These are phyloP conservation scores for Didymodactylos carnosus DNA, from an alignment of 2,888 invertebrate genomes.

Conservation along the genomic window DNA sequence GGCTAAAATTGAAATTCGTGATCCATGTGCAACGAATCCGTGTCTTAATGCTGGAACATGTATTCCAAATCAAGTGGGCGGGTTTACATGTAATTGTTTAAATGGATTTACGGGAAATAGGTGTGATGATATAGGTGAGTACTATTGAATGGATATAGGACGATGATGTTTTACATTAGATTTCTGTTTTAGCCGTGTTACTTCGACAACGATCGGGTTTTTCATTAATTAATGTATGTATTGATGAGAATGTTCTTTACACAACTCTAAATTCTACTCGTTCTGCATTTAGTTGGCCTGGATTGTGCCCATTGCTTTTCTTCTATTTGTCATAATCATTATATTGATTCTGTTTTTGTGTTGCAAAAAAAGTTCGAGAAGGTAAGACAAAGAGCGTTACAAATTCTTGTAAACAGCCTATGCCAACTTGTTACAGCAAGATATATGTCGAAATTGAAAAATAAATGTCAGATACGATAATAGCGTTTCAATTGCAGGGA, in stretches of 20 bases:
- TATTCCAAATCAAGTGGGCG: slow-evolving; percentile 2
- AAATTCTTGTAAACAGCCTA: too few relatives aligned
- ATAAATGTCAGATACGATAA: too few relatives aligned
- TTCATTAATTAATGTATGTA: not conserved
- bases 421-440: too few relatives aligned
- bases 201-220: not conserved
- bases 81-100: slow-evolving; percentile 15
- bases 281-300: not conserved
- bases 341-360: not conserved
- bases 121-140: slow-evolving; percentile 15
- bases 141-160: not conserved
- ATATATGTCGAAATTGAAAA: too few relatives aligned
- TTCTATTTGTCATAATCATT: not conserved
- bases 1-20: not conserved
- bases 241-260: not conserved
- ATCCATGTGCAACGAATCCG: slow-evolving; percentile 14
- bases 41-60: slow-evolving; percentile 18
- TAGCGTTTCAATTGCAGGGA: too few relatives aligned
- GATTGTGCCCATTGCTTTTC: not conserved
- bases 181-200: not conserved
- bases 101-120: slow-evolving; percentile 15
- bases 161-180: not conserved
- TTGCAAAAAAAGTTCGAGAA: too few relatives aligned
- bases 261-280: not conserved
- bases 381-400: too few relatives aligned